phyloP scores from a whole-genome alignment of 2,888 invertebrate genomes.

The Nomada lathburiana region DNA sequence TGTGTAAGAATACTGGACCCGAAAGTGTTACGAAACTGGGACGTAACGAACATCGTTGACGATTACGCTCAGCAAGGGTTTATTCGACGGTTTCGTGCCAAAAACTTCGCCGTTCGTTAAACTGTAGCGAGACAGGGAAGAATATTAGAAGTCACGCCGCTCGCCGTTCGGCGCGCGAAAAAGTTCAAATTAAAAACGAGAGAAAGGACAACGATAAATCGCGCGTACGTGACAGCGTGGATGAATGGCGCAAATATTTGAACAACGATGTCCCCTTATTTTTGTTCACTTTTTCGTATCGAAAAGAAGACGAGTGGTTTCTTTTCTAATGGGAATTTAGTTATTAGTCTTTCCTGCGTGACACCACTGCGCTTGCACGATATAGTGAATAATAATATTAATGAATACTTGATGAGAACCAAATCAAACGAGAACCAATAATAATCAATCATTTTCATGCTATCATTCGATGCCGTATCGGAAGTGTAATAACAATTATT shows the following conservation, averaged over 20 bases:
- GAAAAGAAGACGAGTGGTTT: neutral
- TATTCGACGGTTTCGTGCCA: slow-evolving; percentile 48
- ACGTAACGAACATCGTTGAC: slow-evolving; percentile 18
- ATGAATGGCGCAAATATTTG: slow-evolving; percentile 24
- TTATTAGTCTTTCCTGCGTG: too few relatives aligned
- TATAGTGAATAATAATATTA: too few relatives aligned
- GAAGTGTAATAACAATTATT: slow-evolving; percentile 21
- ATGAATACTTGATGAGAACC: neutral
- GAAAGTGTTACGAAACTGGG: slow-evolving; percentile 31
- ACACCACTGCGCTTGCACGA: too few relatives aligned
- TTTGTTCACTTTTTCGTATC: neutral
- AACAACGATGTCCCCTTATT: neutral
- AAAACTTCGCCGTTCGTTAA: slow-evolving; percentile 64
- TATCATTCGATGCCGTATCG: slow-evolving; percentile 2
- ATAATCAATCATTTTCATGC: slow-evolving; percentile 19
- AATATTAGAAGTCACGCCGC: slow-evolving; percentile 48
- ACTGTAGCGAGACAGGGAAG: slow-evolving; percentile 17
- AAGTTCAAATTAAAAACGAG: neutral
- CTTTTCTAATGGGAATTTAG: neutral
- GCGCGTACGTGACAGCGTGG: slow-evolving; percentile 1
- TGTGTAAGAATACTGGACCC: slow-evolving; percentile 15
- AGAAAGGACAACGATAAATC: slow-evolving; percentile 22
- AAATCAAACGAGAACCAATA: too few relatives aligned
- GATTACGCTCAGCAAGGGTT: slow-evolving; percentile 40
- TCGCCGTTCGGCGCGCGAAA: slow-evolving; percentile 16